Base-by-base conservation (phyloP, 2,888 invertebrate species). In the Catocala nupta region DNA sequence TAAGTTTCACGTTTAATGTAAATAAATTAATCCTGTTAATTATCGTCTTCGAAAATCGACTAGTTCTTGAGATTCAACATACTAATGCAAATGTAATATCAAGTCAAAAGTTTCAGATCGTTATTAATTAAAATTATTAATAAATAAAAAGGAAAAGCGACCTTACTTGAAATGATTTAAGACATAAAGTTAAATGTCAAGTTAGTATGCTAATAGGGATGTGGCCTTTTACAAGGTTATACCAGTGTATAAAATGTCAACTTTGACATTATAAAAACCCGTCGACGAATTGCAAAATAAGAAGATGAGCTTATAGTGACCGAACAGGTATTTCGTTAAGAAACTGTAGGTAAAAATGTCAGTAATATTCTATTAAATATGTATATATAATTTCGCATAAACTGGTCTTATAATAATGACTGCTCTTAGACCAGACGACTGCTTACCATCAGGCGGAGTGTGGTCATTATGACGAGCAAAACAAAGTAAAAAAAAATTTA, bases 211-310 rank as follows among this genome's bases (percentile, higher is more conserved):
- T 75, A 80, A 64, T 71, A 61, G 59, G 59, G 47, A 70, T 71
- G 68, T 75, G 72, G 75, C 80, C 81, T 84, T 85, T 81, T 69
- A 52, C 89, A 88, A 90, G 90, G 89, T 81, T 81, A 73, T 45
- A 68, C 58, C 61, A 71, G 65, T 77, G 69, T 67, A 75, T 48
- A 55, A 81, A 74, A 78, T 81, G 81, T 86, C 84, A 90, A 85
- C 89, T 90, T 83, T 90, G 89, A 87, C 89, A 90, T 90, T 90
- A 77, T 66, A n/a, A 69, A 78, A 86, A 84, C 82, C 66, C 68
- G 85, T 82, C 68, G 69, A 59, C 59, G 51, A 57, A 75, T 83
- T 82, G 81, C 84, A 70, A 85, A 84, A 83, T 73, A 4, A 54
- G 57, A 63, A 70, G 82, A 82, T 75, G 82, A 69, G 65, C 61